Evolutionary conservation across 2,888 invertebrate genomes (phyloP), one percentile per base, ranked within the genome.

Genomic region (Platycnemis pennipes): DNA sequence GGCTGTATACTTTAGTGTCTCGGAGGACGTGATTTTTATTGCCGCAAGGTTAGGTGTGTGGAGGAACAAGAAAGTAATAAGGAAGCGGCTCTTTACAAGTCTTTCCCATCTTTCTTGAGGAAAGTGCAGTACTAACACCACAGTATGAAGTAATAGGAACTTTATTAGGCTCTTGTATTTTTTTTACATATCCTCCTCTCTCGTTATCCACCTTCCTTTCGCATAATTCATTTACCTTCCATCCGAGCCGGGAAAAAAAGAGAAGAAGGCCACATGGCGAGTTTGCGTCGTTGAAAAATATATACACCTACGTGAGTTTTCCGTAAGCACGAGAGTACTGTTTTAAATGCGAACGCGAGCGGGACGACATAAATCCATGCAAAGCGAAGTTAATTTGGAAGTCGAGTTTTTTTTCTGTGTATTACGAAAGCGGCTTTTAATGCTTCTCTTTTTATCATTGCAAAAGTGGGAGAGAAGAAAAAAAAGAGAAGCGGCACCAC

Each of bases 341-440:
- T 37, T 77, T 77, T 37, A 63, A 37, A 77, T 77, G 77, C 11
- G 37, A 16, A 77, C 37, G 77, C 31, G 31, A 37, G 77, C 77
- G 11, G 7, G 77, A 37, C 77, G 77, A 77, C 37, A 77, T 77
- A 77, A 77, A 77, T 77, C 77, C 77, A 77, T 37, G 77, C 37
- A 77, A 77, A 77, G 77, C 77, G 77, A 77, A 77, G 77, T 77
- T 77, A 77, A 77, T 77, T 77, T 77, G 77, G 37, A 77, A 77
- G 77, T 77, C 77, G 37, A 63, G 63, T 22, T 37, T 37, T 63
- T 77, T 77, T 77, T 4, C 22, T 31, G 69, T 37, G 37, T 16
- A 8, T 16, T 16, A 49, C 19, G 19, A 49, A 49, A 49, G 49
- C 49, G 49, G 77, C 37, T 77, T 77, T 63, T 77, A 77, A 77